Conservation (phyloP, 2,888 invertebrate species). For the Rhamphomyia laevipes region DNA sequence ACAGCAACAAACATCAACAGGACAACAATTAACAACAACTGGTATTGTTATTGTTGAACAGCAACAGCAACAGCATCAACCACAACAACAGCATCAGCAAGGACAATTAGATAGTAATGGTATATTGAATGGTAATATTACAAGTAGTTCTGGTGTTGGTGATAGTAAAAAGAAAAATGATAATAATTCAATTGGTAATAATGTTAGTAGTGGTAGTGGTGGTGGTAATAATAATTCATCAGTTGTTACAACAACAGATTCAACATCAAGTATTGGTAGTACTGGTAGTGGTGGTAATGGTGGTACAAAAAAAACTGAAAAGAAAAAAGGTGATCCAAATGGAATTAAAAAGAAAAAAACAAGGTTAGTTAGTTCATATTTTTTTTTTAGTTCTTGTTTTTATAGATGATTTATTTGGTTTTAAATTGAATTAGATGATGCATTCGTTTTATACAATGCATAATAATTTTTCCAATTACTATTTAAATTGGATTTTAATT, state of each 20-base stretch:
- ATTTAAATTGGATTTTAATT: too few relatives aligned
- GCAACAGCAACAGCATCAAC: conserved; percentile 2
- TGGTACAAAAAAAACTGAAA: conserved; percentile 54
- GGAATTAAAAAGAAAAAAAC: conserved; percentile 88
- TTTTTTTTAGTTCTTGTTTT: too few relatives aligned
- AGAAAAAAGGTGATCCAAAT: conserved; percentile 73
- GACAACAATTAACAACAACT: conserved; percentile 2
- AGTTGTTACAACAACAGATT: conserved; percentile 36
- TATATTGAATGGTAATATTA: too few relatives aligned
- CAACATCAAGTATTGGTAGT: conserved; percentile 26
- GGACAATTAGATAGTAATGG: too few relatives aligned
- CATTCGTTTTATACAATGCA: too few relatives aligned
- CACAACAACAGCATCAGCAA: conserved; percentile 1
- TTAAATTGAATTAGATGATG: too few relatives aligned
- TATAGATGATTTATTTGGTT: too few relatives aligned
- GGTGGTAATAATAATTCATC: conserved; percentile 27
- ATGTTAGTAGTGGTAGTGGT: conserved; percentile 1
- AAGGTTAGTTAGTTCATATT: conserved; percentile 63
- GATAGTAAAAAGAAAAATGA: not conserved
- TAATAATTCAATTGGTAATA: not conserved
- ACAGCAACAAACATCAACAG: conserved; percentile 19
- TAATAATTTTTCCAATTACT: too few relatives aligned
- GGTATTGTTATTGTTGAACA: too few relatives aligned
- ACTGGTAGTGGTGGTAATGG: conserved; percentile 8
- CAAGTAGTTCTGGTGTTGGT: too few relatives aligned